Base-by-base conservation (phyloP, 2,888 invertebrate species). In the Capitulum mitella region DNA sequence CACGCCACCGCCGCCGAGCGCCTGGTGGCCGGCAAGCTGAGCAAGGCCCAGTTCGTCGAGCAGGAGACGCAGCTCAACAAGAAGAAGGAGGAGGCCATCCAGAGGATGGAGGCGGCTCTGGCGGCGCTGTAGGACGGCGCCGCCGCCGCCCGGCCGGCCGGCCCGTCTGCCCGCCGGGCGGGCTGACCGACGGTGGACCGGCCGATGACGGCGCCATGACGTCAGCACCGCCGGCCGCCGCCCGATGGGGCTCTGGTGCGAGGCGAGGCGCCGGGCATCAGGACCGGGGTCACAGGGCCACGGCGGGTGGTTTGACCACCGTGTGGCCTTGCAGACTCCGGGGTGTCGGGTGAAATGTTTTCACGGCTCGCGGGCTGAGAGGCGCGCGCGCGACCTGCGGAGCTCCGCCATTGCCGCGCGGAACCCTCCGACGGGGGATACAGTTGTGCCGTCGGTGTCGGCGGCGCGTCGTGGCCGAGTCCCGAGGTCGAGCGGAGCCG, bases 1-100 rank as follows among this genome's bases (percentile, higher is more conserved):
- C 89, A 89, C 81, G 86, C 87, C 34, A 84, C 87, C 32, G 87
- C 88, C 80, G 87, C 89, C n/a, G 91, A 91, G 82, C 90, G 89
- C 83, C 85, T 91, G 64, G 88, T 90, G 34, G 86, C 88, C 8
- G 89, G 89, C 19, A 90, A 90, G 85, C 87, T 90, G 82, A 86
- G 86, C 78, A 88, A 90, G 80, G 87, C 87, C 79, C 88, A 87
- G 81, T 91, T 90, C 83, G 84, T 90, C 61, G 90, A 90, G 70
- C 86, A 86, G 29, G 91, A 91, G 82, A 85, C 86, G 78, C 85
- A 85, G 37, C 86, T 89, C 58, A 85, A 86, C 48, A 87, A 87
- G 82, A 90, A 90, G 84, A 88, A 89, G 80, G 89, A 89, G 78
- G 90, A 90, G 74, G 85, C 85, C 78, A 86, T 87, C 26, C 88